Evolutionary conservation across 2,797 vertebrate species (phyloP).

Genomic region (Liparis tanakae): DNA sequence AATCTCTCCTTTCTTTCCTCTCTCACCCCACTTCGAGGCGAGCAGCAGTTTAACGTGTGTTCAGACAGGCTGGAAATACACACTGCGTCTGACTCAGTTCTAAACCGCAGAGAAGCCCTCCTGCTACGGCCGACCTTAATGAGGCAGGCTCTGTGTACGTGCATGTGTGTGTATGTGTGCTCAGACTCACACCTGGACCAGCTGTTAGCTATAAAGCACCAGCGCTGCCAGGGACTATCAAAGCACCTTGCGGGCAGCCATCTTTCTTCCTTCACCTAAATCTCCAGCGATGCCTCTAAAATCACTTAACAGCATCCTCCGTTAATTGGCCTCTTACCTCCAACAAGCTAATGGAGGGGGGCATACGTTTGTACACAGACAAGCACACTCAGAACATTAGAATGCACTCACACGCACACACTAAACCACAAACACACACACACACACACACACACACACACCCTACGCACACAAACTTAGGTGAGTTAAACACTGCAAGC

Average conservation of each 20-base stretch:
- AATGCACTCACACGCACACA: slow-evolving; percentile 48
- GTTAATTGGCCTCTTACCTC: slow-evolving; percentile 71
- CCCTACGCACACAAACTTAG: slow-evolving; percentile 60
- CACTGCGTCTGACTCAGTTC: slow-evolving; percentile 43
- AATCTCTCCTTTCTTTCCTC: slow-evolving; percentile 41
- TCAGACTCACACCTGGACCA: slow-evolving; percentile 76
- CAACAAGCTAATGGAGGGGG: slow-evolving; percentile 38
- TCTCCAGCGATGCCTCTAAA: slow-evolving; percentile 73
- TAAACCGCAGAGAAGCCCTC: slow-evolving; percentile 63
- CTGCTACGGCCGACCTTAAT: slow-evolving; percentile 69
- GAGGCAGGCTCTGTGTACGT: slow-evolving; percentile 61
- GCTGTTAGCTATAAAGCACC: slow-evolving; percentile 74
- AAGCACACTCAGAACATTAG: slow-evolving; percentile 33
- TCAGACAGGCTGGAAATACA: slow-evolving; percentile 64
- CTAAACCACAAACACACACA: slow-evolving; percentile 51
- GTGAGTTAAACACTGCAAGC: slow-evolving; percentile 60
- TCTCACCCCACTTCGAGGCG: slow-evolving; percentile 54
- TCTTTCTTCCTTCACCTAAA: slow-evolving; percentile 72
- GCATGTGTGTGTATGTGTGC: slow-evolving; percentile 44
- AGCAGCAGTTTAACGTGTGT: slow-evolving; percentile 55
- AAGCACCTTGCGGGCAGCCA: slow-evolving; percentile 70
- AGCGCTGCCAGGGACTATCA: slow-evolving; percentile 73
- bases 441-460: slow-evolving; percentile 61
- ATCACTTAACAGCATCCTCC: slow-evolving; percentile 75
- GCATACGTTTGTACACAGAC: slow-evolving; percentile 32